These are phyloP conservation scores for Pseudoatta argentina DNA, from an alignment of 1,140 invertebrate genomes.

Conservation along the genomic window DNA sequence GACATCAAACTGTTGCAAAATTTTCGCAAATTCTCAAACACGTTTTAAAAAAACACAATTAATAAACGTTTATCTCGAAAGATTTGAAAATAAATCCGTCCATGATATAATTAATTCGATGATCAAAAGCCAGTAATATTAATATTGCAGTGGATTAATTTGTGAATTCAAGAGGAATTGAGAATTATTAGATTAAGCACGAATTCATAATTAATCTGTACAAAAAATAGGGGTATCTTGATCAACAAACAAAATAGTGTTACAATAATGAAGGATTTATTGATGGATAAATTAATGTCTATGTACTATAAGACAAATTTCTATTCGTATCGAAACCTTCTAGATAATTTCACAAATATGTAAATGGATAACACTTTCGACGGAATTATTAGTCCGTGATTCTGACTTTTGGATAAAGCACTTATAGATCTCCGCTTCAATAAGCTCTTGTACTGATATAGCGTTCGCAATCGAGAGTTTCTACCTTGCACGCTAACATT, in stretches of 20 bases:
- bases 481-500: slow-evolving; percentile 41
- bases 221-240: not conserved
- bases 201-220: not conserved
- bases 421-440: slow-evolving; percentile 27
- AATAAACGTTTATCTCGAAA: not conserved
- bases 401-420: slow-evolving; percentile 38
- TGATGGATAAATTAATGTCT: not conserved
- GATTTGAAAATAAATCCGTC: not conserved
- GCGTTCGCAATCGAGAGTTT: slow-evolving; percentile 27
- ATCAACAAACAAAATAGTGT: not conserved
- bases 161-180: not conserved
- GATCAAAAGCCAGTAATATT: not conserved
- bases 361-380: slow-evolving; percentile 9
- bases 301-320: not conserved
- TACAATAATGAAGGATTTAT: not conserved
- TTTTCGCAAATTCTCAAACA: not conserved
- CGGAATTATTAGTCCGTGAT: slow-evolving; percentile 39
- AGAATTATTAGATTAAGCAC: not conserved
- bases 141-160: not conserved
- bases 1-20: not conserved
- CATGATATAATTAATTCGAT: not conserved
- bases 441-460: slow-evolving; percentile 29
- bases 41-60: not conserved
- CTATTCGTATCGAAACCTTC: not conserved
- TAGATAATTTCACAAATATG: not conserved